Conservation (phyloP, 2,113 vertebrate genomes). For the Aegotheles bennettii region DNA sequence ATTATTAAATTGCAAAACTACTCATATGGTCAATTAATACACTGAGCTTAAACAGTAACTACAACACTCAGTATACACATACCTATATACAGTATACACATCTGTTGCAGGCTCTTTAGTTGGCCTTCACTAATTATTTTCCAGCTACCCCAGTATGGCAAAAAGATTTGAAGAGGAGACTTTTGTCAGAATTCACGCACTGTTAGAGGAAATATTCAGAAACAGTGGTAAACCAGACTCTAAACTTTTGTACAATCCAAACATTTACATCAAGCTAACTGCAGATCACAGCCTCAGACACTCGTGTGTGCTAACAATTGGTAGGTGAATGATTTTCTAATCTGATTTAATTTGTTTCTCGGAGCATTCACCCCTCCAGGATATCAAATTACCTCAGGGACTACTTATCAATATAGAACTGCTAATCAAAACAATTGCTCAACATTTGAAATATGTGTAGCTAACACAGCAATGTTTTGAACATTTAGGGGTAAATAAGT, state of each 20-base stretch:
- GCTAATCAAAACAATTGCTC: background rate
- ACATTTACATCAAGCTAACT: background rate
- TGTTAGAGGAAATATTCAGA: background rate
- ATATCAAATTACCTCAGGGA: background rate
- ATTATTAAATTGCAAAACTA: too few species aligned
- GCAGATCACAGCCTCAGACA: background rate
- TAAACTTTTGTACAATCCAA: background rate
- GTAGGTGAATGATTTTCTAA: background rate
- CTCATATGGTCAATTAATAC: background rate
- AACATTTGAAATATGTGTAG: background rate
- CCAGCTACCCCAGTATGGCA: background rate
- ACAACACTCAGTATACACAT: background rate
- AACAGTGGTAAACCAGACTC: background rate
- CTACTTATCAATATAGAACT: background rate
- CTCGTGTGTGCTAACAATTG: background rate
- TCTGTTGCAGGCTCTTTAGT: background rate
- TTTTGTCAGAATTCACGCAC: background rate
- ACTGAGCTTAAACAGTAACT: background rate
- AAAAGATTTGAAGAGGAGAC: background rate
- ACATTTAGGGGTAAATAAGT: background rate
- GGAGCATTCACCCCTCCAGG: background rate
- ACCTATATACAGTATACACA: too few species aligned
- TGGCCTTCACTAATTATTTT: background rate
- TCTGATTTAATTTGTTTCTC: background rate
- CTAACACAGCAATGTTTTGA: background rate